phyloP scores from a whole-genome alignment of 2,888 invertebrate species.

The Ligdia adustata region DNA sequence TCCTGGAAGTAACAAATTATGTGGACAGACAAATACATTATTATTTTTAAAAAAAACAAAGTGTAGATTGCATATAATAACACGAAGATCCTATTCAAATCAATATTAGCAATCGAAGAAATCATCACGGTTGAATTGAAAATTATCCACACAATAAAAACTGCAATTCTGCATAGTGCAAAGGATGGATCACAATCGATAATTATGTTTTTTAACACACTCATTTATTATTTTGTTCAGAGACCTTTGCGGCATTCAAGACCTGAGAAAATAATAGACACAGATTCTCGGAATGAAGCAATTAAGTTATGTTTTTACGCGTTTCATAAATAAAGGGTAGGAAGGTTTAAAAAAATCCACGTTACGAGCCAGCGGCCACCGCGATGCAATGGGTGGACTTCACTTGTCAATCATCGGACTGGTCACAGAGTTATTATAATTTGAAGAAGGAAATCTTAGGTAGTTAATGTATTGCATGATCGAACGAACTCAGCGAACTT shows the following conservation, averaged over 20 bases:
- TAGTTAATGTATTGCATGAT: too few species aligned
- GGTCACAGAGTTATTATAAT: constrained; percentile 16
- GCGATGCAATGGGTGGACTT: constrained; percentile 54
- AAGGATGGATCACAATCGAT: background rate
- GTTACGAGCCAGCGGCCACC: constrained; percentile 63
- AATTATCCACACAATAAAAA: constrained; percentile 15
- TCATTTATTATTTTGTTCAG: constrained; percentile 10
- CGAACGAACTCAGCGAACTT: too few species aligned
- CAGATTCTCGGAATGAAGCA: constrained; percentile 45
- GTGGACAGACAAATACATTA: background rate
- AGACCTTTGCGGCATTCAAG: constrained; percentile 18
- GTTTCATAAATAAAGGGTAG: constrained; percentile 61
- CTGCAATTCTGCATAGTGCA: constrained; percentile 14
- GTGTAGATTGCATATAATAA: constrained; percentile 5
- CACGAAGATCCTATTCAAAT: constrained; percentile 2
- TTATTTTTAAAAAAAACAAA: background rate
- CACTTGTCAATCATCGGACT: constrained; percentile 65
- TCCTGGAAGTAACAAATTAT: too few species aligned
- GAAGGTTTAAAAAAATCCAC: constrained; percentile 49
- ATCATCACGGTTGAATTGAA: constrained; percentile 1
- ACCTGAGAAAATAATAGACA: constrained; percentile 38
- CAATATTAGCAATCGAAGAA: constrained; percentile 14
- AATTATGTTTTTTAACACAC: constrained; percentile 16
- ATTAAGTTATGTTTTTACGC: constrained; percentile 59
- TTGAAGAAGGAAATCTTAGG: background rate